Evolutionary conservation across 2,797 vertebrate genomes (phyloP).

Genomic region (Apodemus agrarius): DNA sequence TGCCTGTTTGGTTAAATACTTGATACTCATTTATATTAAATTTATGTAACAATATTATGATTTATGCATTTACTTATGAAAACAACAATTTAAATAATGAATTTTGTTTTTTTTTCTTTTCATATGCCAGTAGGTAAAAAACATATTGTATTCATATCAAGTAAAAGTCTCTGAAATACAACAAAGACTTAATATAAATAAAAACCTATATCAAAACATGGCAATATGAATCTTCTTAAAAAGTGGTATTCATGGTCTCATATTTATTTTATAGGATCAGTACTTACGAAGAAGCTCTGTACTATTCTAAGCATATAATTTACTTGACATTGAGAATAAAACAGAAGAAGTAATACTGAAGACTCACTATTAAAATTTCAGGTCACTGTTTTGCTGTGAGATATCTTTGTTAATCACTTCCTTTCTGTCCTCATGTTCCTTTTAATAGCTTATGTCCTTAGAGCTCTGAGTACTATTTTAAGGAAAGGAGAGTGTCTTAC

Average conservation of each 20-base stretch:
- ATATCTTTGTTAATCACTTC: background rate
- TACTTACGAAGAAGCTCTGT: background rate
- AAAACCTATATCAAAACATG: background rate
- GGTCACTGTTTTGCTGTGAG: background rate
- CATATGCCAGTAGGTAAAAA: background rate
- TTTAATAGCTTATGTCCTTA: background rate
- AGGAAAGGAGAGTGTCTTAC: accelerated
- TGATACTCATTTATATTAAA: background rate
- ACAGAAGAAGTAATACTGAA: background rate
- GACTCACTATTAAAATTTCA: background rate
- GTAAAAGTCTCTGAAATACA: background rate
- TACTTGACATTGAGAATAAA: background rate
- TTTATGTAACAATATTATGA: background rate
- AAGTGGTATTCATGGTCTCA: background rate
- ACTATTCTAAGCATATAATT: background rate
- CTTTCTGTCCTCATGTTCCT: background rate
- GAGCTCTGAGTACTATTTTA: background rate
- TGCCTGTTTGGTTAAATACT: background rate
- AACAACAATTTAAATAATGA: background rate
- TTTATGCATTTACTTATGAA: background rate
- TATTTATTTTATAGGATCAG: background rate
- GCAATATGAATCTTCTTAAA: background rate
- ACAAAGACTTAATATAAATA: background rate
- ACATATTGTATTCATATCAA: background rate
- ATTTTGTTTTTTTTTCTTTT: background rate